Conservation (phyloP, 2,797 vertebrate species). For the Taeniopygia guttata region DNA sequence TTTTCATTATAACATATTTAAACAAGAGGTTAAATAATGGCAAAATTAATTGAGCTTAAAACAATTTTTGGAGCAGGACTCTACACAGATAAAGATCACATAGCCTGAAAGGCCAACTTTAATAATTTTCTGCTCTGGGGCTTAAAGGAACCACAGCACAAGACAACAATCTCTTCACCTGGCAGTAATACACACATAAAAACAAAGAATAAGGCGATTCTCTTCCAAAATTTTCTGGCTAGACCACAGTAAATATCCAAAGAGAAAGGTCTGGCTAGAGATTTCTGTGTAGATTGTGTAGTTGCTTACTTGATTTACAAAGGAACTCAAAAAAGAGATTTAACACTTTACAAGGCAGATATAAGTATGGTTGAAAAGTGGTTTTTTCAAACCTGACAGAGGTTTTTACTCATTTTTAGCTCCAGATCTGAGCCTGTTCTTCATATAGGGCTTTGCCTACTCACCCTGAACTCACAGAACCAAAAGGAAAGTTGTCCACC, state of each 20-base stretch:
- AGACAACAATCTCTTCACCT: conserved; percentile 54
- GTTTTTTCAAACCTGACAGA: background rate
- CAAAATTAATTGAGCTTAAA: conserved; percentile 42
- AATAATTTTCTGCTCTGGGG: conserved; percentile 7
- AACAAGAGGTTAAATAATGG: conserved; percentile 45
- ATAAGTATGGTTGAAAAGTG: background rate
- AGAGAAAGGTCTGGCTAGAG: conserved; percentile 8
- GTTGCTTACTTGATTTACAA: background rate
- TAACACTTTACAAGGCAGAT: background rate
- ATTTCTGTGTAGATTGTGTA: background rate
- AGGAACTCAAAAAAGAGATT: background rate
- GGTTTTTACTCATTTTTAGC: background rate
- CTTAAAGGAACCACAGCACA: conserved; percentile 34
- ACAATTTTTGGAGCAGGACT: conserved; percentile 14
- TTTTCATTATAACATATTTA: background rate
- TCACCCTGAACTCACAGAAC: background rate
- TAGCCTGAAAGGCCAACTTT: background rate
- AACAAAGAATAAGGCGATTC: background rate
- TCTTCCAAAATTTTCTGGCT: conserved; percentile 38
- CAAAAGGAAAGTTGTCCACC: background rate
- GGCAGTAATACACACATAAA: conserved; percentile 5
- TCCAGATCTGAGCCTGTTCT: background rate
- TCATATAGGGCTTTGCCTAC: background rate
- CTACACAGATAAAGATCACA: conserved; percentile 43
- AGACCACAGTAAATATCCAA: background rate